Base-by-base conservation (phyloP, 2,797 vertebrate species). In the Octomys mimax region DNA sequence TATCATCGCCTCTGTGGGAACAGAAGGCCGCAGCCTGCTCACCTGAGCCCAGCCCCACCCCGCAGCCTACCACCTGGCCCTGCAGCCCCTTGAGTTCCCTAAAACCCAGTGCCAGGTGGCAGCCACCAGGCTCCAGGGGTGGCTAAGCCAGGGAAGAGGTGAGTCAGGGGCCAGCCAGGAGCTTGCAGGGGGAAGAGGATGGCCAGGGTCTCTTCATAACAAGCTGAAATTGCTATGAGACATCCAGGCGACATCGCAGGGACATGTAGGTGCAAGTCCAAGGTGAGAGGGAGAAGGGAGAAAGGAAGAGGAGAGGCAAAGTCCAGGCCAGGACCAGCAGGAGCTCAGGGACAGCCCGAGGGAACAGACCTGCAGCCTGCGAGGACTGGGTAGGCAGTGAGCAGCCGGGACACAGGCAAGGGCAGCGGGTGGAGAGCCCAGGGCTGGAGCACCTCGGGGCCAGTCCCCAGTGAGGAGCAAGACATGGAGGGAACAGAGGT, bases 171-270 rank as follows among this genome's bases (percentile, higher is more conserved):
- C 13, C 33, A 14, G 61, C 19, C 52, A 13, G 16, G 39, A 3
- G 1, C n/a, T 4, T 36, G 16, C 2, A 0, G 28, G 36, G 42
- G 39, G 19, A 26, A 86, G 24, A 46, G 0, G 0, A 68, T 46
- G 21, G 52, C 3, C 62, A 75, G 71, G 22, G 71, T 16, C 22
- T 36, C 52, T 3, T 84, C 13, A 4, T 3, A 49, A 62, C 5
- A 13, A 21, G 33, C 49, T 75, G 2, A 62, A 79, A 39, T 19
- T 22, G 75, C 16, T 31, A 12, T 0, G 4, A 24, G 66, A 42
- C 0, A 7, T 8, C 49, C 39, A 70, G 49, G 39, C 28, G 2
- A 57, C 0, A 1, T 4, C 1, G 3, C 14, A 5, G 2, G n/a
- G 36, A 31, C 12, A 3, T 21, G 5, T 22, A n/a, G 81, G 24